These are phyloP conservation scores for Mormyrus iriodes DNA, from an alignment of 2,113 vertebrate genomes.

Conservation along the genomic window DNA sequence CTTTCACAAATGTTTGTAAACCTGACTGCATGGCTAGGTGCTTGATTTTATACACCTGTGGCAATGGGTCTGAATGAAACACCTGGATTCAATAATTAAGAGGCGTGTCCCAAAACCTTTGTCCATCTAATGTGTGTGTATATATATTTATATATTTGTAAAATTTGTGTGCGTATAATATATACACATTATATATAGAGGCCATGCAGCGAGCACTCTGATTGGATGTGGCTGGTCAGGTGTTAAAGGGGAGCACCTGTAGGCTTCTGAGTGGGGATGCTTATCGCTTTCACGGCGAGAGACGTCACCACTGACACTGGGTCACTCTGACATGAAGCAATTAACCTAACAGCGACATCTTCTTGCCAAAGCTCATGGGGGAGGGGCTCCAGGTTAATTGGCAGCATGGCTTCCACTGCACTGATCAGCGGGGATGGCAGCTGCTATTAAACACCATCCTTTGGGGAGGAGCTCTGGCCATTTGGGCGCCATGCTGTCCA, in stretches of 20 bases:
- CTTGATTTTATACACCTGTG: background rate
- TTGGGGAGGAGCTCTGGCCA: background rate
- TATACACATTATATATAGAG: background rate
- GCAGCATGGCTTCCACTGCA: background rate
- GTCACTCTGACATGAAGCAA: conserved; percentile 9
- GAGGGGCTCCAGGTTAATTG: conserved; percentile 13
- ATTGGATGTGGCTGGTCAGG: background rate
- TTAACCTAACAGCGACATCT: background rate
- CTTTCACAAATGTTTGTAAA: background rate
- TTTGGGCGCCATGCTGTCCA: background rate
- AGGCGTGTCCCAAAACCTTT: background rate
- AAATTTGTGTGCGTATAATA: background rate
- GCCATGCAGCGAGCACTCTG: background rate
- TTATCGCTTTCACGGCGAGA: background rate
- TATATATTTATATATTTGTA: too few relatives aligned
- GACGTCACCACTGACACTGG: background rate
- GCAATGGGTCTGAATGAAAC: background rate
- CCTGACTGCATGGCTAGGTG: background rate
- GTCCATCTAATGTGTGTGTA: background rate
- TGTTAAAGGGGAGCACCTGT: conserved; percentile 10
- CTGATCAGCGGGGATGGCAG: background rate
- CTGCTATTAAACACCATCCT: background rate
- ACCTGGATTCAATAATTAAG: background rate
- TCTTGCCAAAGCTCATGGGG: background rate
- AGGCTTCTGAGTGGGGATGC: background rate